phyloP scores from a whole-genome alignment of 1,140 invertebrate species.

The Rhysida immarginata region DNA sequence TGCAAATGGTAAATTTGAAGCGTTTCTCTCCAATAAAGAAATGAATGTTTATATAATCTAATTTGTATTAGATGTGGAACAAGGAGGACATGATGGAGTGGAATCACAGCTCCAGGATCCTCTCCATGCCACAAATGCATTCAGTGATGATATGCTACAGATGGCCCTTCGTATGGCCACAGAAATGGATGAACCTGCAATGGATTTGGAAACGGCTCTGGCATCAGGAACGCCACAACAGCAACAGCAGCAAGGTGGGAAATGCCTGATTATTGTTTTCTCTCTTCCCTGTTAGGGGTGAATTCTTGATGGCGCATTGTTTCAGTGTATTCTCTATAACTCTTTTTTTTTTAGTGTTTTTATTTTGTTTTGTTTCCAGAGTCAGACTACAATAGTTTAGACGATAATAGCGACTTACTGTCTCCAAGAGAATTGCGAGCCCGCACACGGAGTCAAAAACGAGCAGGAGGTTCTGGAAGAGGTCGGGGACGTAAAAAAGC shows the following conservation, averaged over 20 bases:
- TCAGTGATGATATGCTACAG: conserved; percentile 66
- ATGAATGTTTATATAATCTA: too few relatives aligned
- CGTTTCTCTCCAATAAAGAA: too few relatives aligned
- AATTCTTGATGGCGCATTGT: too few relatives aligned
- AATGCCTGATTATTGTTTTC: conserved; percentile 14
- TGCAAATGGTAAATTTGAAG: too few relatives aligned
- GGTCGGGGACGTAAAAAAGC: conserved; percentile 9
- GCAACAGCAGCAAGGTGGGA: conserved; percentile 14
- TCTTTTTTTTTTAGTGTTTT: conserved; percentile 6
- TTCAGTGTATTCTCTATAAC: too few relatives aligned
- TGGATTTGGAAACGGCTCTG: conserved; percentile 26
- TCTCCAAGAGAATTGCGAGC: conserved; percentile 4
- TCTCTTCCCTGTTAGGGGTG: too few relatives aligned
- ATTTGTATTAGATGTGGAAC: neutral
- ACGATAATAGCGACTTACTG: conserved; percentile 10
- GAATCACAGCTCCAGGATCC: neutral
- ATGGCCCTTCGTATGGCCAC: conserved; percentile 72
- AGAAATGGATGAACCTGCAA: conserved; percentile 55
- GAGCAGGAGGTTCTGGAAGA: neutral
- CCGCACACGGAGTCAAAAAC: neutral
- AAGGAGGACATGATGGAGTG: neutral
- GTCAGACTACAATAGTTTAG: neutral
- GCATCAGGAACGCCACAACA: conserved; percentile 16
- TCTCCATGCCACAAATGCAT: conserved; percentile 13
- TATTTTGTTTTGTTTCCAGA: neutral